Percentiles rank a stretch among this genome's conserved stretches.
These are phyloP conservation scores for Xiphophorus hellerii DNA, from an alignment of 2,113 vertebrate genomes.

Conservation along the genomic window DNA sequence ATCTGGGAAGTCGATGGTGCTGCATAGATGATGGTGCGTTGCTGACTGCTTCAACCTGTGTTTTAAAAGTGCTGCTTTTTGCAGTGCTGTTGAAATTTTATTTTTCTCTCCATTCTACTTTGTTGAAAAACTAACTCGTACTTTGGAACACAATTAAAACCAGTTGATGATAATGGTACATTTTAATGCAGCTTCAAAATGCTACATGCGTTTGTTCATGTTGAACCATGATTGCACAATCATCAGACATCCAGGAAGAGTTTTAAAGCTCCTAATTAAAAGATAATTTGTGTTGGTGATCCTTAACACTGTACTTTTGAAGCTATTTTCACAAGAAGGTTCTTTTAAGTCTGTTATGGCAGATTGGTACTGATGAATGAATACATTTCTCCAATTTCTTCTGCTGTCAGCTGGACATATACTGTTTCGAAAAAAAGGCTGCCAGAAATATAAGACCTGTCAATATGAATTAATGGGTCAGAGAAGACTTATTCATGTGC, in stretches of 20 bases:
- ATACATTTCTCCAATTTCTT: background rate
- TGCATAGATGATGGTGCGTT: slow-evolving; percentile 21
- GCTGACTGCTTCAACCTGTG: slow-evolving; percentile 7
- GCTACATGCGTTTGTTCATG: background rate
- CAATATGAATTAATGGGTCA: background rate
- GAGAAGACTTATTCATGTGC: background rate
- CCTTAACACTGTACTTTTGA: background rate
- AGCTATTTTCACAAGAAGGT: background rate
- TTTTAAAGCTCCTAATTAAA: background rate
- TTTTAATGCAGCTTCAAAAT: no score
- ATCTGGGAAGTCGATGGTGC: slow-evolving; percentile 31
- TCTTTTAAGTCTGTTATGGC: background rate
- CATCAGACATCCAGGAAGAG: background rate
- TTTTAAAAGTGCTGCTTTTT: slow-evolving; percentile 3
- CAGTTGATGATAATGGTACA: no score
- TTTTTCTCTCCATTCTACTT: slow-evolving; percentile 18
- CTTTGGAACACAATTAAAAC: slow-evolving; percentile 3
- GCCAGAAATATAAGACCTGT: background rate
- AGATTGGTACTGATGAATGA: background rate
- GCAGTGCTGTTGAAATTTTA: background rate
- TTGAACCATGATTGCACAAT: slow-evolving; percentile 19
- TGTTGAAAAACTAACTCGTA: background rate
- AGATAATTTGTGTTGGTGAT: background rate
- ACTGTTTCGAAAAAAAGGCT: no score
- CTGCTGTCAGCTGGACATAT: background rate